Conservation (phyloP, 2,888 invertebrate genomes). For the Andricus quercusramuli region DNA sequence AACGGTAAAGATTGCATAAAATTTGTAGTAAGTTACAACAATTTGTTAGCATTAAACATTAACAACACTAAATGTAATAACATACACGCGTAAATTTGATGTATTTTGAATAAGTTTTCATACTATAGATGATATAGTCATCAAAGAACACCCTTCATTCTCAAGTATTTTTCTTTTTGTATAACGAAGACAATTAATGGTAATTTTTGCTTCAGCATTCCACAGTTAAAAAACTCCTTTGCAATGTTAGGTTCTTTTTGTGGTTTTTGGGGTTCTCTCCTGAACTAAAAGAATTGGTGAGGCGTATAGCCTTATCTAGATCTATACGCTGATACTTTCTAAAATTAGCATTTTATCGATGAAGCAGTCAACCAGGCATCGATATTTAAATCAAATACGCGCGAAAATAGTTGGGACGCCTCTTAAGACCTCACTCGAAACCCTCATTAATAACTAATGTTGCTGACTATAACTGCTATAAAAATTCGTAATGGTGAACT, state of each 20-base stretch:
- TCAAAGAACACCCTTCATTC: too few species aligned
- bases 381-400: neutral
- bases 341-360: conserved; percentile 6
- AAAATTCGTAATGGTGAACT: too few species aligned
- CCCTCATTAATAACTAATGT: neutral
- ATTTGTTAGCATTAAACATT: too few species aligned
- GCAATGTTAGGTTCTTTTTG: neutral
- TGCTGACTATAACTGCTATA: neutral
- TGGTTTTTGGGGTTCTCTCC: neutral
- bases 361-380: neutral
- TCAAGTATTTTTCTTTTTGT: neutral
- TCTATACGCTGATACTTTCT: neutral
- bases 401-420: neutral
- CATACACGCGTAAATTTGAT: too few species aligned
- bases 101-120: too few species aligned
- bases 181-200: neutral
- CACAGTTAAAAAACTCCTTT: neutral
- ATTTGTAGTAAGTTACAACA: too few species aligned
- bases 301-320: neutral
- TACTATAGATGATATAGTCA: too few species aligned
- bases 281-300: neutral
- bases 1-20: too few species aligned
- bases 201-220: neutral
- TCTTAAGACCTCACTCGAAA: neutral
- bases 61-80: too few species aligned